These are phyloP conservation scores for Capricornis sumatraensis DNA, from an alignment of 2,113 vertebrate genomes.

Conservation along the genomic window DNA sequence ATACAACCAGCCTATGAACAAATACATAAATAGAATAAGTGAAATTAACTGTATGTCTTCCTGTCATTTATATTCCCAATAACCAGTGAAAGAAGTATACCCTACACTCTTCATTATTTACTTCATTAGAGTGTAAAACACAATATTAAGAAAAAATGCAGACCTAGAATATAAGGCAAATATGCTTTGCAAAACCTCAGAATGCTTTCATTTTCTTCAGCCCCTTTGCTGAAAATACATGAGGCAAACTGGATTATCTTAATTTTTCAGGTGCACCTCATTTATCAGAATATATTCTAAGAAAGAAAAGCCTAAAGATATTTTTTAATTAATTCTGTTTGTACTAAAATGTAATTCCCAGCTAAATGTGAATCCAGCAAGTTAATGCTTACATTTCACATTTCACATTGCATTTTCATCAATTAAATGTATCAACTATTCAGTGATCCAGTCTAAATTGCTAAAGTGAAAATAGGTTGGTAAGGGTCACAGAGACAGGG, in stretches of 20 bases:
- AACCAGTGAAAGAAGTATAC: not conserved
- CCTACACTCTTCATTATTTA: not conserved
- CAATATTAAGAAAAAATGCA: not conserved
- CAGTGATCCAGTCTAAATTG: not conserved
- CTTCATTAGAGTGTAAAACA: not conserved
- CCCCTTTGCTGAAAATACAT: not conserved
- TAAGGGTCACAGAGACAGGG: not conserved
- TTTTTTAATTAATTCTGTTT: not conserved
- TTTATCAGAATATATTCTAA: constrained; percentile 8
- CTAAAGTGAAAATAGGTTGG: not conserved
- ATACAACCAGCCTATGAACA: not conserved
- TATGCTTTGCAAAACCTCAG: not conserved
- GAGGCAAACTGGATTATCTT: not conserved
- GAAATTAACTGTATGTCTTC: not conserved
- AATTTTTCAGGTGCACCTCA: not conserved
- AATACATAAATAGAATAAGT: not conserved
- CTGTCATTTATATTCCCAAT: not conserved
- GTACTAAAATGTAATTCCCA: not conserved
- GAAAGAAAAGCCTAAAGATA: constrained; percentile 26
- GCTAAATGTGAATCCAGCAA: not conserved
- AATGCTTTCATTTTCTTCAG: not conserved
- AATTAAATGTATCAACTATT: not conserved
- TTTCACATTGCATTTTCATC: constrained; percentile 16
- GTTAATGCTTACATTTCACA: not conserved
- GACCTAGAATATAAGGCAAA: not conserved